phyloP scores from a whole-genome alignment of 2,113 vertebrate species.

The Columba livia region DNA sequence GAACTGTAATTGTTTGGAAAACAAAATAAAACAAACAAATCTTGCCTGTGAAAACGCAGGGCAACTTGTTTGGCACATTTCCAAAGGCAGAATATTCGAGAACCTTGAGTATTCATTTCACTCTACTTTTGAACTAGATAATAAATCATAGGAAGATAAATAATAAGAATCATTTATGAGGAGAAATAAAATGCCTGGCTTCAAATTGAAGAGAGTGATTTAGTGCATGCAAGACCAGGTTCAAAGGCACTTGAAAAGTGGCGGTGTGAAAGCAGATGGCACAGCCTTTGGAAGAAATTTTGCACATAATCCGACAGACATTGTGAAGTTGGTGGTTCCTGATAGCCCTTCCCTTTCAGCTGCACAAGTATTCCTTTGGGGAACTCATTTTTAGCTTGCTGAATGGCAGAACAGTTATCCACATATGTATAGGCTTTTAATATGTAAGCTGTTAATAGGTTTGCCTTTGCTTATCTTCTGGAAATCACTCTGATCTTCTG shows the following conservation, averaged over 20 bases:
- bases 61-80: neutral
- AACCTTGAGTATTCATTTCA: neutral
- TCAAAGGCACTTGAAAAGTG: neutral
- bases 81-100: neutral
- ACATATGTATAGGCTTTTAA: neutral
- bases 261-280: neutral
- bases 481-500: constrained; percentile 11
- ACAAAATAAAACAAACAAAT: neutral
- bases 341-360: neutral
- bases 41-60: neutral
- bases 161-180: neutral
- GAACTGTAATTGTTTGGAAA: neutral
- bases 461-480: constrained; percentile 29
- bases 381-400: neutral
- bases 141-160: neutral
- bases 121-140: neutral
- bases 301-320: neutral
- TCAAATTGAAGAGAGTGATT: neutral
- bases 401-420: neutral
- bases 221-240: constrained; percentile 11
- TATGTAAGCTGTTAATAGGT: neutral
- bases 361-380: neutral
- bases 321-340: neutral
- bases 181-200: neutral
- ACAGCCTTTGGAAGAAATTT: constrained; percentile 11